Evolutionary conservation across 2,797 vertebrate species (phyloP).

Genomic region (Clamator glandarius): DNA sequence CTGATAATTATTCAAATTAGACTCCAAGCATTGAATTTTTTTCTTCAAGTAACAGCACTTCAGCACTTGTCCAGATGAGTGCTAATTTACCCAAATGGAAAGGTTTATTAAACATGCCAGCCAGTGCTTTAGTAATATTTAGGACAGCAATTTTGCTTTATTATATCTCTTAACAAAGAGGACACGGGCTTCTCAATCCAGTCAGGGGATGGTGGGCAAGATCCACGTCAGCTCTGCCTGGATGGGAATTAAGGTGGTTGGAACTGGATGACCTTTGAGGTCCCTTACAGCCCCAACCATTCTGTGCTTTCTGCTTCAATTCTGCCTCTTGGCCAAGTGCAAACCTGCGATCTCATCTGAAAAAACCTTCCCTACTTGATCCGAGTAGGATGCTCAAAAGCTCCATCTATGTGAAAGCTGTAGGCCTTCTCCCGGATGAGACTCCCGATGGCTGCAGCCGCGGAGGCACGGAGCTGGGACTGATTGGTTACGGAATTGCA

Average conservation of each 20-base stretch:
- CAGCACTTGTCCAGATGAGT: conserved; percentile 75
- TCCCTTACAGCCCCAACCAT: no score
- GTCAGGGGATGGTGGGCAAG: neutral
- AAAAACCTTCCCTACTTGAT: neutral
- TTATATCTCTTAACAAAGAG: conserved; percentile 71
- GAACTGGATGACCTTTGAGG: no score
- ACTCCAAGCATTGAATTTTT: conserved; percentile 55
- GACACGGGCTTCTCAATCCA: conserved; percentile 43
- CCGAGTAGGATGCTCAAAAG: neutral
- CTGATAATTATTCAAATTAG: conserved; percentile 78
- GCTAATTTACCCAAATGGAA: conserved; percentile 78
- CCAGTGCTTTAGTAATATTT: conserved; percentile 74
- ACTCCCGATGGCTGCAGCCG: neutral
- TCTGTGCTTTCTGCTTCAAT: neutral
- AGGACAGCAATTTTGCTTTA: conserved; percentile 74
- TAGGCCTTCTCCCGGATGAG: neutral
- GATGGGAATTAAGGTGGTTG: neutral
- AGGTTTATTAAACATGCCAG: conserved; percentile 77
- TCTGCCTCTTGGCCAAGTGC: neutral
- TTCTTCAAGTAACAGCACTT: conserved; percentile 72
- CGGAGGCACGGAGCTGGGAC: neutral
- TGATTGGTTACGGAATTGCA: neutral
- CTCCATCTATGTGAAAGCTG: neutral
- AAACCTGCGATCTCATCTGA: neutral
- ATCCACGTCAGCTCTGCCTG: neutral